phyloP scores from a whole-genome alignment of 2,797 vertebrate species.

The Oophaga sylvatica region DNA sequence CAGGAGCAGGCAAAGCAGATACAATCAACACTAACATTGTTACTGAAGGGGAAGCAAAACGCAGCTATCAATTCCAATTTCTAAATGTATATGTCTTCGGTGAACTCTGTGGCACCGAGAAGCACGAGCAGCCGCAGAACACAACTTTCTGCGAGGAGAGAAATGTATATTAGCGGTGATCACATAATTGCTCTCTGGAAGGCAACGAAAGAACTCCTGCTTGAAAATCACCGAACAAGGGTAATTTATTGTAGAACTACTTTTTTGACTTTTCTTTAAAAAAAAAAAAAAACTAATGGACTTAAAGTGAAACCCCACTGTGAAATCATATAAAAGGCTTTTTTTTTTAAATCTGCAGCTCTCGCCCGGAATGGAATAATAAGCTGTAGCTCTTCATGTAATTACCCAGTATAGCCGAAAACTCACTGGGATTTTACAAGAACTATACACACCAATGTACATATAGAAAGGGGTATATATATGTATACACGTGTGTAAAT shows the following conservation, averaged over 20 bases:
- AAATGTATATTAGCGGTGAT: constrained; percentile 40
- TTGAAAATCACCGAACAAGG: background rate
- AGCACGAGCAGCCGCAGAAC: background rate
- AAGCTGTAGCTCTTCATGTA: no score
- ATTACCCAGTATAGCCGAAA: no score
- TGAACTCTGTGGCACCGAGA: constrained; percentile 49
- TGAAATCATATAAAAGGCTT: background rate
- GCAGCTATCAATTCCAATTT: constrained; percentile 60
- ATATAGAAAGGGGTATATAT: no score
- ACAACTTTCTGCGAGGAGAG: constrained; percentile 18
- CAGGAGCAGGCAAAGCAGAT: constrained; percentile 52
- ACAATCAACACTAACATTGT: constrained; percentile 62
- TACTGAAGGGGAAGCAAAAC: constrained; percentile 60
- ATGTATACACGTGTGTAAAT: no score
- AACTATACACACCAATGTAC: no score
- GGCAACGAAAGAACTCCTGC: background rate
- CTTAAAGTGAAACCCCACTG: background rate
- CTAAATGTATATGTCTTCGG: constrained; percentile 50
- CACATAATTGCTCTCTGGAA: constrained; percentile 21
- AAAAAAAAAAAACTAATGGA: background rate
- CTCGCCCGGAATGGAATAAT: no score
- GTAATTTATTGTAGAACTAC: background rate
- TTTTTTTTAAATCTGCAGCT: background rate
- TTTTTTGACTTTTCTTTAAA: background rate
- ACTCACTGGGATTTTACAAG: no score